Base-by-base conservation (phyloP, 1,140 invertebrate genomes). In the Melipona quadrifasciata region DNA sequence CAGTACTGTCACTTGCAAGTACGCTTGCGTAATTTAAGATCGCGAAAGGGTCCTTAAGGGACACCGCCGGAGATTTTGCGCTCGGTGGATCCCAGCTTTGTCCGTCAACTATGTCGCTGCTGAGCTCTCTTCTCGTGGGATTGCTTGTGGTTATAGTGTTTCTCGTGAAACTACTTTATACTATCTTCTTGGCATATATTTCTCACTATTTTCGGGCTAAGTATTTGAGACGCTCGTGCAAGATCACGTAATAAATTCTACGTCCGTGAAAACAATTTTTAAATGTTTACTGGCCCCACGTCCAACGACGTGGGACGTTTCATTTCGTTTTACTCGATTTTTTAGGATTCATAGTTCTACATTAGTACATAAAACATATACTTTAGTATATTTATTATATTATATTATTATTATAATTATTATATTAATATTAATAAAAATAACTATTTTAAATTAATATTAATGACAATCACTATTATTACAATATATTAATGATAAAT, bases 11-110 rank as follows among this genome's bases (percentile, higher is more conserved):
- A 31, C 31, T 24, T 74, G 57, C 53, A 16, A 61, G 58, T 71
- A 78, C 55, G 31, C 31, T 87, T 57, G 72, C 31, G 80, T 87
- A 87, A 90, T 89, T 85, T 81, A 89, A 83, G 71, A 77, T 53
- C 87, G 72, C 27, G 21, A 6, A 55, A 77, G 74, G 55, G 73
- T 31, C 80, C 87, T 85, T 87, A 68, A 72, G 89, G 89, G 85
- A 57, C 70, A 31, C 27, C 51, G 51, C 80, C 76, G 55, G 58
- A 70, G n/a, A 53, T 6, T n/a, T 55, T 31, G 47, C 64, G 39
- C n/a, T 61, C 71, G n/a, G 39, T 31, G 65, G 39, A 71, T 80
- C 11, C 11, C 72, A 67, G 47, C 65, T 77, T 51, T 34, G 75
- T 58, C 78, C 65, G 64, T 71, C 55, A 78, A 27, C 51, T 70